Evolutionary conservation across 2,888 invertebrate species (phyloP), one percentile per base, ranked within the genome.

Genomic region (Cryptocephalus moraei): DNA sequence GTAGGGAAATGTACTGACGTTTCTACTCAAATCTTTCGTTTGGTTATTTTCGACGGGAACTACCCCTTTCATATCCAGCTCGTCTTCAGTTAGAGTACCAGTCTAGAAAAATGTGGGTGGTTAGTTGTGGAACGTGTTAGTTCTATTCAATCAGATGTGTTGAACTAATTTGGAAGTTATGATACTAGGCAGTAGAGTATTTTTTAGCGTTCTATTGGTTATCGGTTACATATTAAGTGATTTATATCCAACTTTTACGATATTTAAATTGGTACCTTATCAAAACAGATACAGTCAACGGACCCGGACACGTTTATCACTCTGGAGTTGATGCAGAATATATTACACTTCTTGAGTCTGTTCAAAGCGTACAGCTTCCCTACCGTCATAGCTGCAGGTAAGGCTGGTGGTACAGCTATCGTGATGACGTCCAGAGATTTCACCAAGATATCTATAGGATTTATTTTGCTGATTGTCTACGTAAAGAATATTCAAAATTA

Each of bases 351-450:
- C 65, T 86, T 81, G 40, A 96, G 75, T 8, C 95, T 75, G 48
- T 78, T 77, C 61, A 94, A 89, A 1, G 95, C 95, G 68, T 92
- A 91, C 58, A 92, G 77, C n/a, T 89, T 83, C 0, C 95, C 95
- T 2, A 94, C 91, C 0, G 94, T 93, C 93, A 95, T 94, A 50
- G 95, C 95, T 34, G 94, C 94, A 1, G 94, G 95, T 31, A 96
- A 71, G 0, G 95, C 94, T 1, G 95, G 95, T 0, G 95, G 95
- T 0, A 95, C 89, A 34, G 91, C 92, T 48, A 96, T 92, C 0
- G 95, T 96, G 52, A 95, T 85, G 43, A 95, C 81, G 71, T 95
- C 95, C 53, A 95, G 72, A 0, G 91, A 86, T 63, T 92, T 86
- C n/a, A 91, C 70, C 0, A 79, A 73, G 32, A 89, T 84, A 60